These are phyloP conservation scores for Syngnathus typhle DNA, from an alignment of 2,113 vertebrate species.

Conservation along the genomic window DNA sequence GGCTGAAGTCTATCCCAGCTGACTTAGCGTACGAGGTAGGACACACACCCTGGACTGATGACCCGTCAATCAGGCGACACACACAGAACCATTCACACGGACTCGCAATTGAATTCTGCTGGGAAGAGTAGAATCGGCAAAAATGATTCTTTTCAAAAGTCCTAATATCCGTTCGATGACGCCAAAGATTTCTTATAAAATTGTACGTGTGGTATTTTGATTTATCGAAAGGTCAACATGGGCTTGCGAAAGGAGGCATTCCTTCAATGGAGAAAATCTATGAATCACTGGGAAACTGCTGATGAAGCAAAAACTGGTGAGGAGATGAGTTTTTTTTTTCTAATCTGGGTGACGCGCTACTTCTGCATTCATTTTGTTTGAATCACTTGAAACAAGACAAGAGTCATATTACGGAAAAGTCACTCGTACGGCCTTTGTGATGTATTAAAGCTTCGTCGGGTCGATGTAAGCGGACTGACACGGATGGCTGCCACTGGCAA, in stretches of 20 bases:
- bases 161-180: too few relatives aligned
- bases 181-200: too few relatives aligned
- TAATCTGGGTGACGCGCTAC: constrained; percentile 51
- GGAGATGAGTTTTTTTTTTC: constrained; percentile 57
- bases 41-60: neutral
- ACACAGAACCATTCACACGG: neutral
- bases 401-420: too few relatives aligned
- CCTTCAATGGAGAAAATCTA: constrained; percentile 27
- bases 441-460: too few relatives aligned
- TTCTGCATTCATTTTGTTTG: constrained; percentile 36
- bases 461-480: too few relatives aligned
- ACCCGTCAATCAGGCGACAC: neutral
- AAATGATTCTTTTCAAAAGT: too few relatives aligned
- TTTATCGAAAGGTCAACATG: constrained; percentile 29
- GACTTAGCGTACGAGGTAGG: neutral
- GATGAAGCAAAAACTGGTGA: constrained; percentile 15
- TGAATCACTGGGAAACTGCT: constrained; percentile 23
- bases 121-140: neutral
- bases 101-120: neutral
- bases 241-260: constrained; percentile 51
- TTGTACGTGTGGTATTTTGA: too few relatives aligned
- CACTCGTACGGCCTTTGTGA: too few relatives aligned
- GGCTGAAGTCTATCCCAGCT: neutral
- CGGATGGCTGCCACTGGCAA: too few relatives aligned
- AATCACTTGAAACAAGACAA: constrained; percentile 27